Evolutionary conservation across 2,888 invertebrate genomes (phyloP), one percentile per base, ranked within the genome.

Genomic region (Lepetodrilus schrolli): DNA sequence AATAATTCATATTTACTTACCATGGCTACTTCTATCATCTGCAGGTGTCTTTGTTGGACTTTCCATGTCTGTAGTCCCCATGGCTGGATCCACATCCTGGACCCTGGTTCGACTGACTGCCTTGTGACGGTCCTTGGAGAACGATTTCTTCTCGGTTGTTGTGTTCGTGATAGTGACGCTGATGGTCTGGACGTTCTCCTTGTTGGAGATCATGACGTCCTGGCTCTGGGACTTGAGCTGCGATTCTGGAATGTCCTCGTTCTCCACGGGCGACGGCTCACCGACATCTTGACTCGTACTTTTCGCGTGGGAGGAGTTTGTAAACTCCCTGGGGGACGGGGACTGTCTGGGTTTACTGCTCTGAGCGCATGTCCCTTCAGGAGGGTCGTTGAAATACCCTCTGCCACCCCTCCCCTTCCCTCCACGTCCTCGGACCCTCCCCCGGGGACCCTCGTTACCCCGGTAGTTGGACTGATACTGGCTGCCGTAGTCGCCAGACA

Each of bases 121-220:
- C 66, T 81, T 80, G 34, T 81, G 76, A 10, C 85, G 70, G 5
- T 84, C 84, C 50, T 84, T 82, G 23, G 83, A 78, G 66, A 84
- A 84, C 5, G 83, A 84, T 47, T 84, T 84, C 71, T 80, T 78
- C 72, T 85, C 85, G 5, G 78, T 80, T 21, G 80, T 80, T 2
- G 77, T 80, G 72, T 77, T 80, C 1, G 78, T 78, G 47, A 80
- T 80, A 20, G 80, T 80, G 8, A 80, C 80, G 48, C 78, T 80
- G 65, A 80, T 80, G 34, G 79, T 80, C 66, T 80, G 79, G 2
- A 78, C 74, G 34, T 77, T 78, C 36, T 80, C 80, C 65, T 78
- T 80, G 70, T 80, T 78, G 20, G 78, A 80, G 66, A 80, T 77
- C 48, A 80, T 74, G 2, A 76, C 76, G 13, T 76, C 76, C 20